phyloP scores from a whole-genome alignment of 2,888 invertebrate genomes.

The Campaea margaritaria region DNA sequence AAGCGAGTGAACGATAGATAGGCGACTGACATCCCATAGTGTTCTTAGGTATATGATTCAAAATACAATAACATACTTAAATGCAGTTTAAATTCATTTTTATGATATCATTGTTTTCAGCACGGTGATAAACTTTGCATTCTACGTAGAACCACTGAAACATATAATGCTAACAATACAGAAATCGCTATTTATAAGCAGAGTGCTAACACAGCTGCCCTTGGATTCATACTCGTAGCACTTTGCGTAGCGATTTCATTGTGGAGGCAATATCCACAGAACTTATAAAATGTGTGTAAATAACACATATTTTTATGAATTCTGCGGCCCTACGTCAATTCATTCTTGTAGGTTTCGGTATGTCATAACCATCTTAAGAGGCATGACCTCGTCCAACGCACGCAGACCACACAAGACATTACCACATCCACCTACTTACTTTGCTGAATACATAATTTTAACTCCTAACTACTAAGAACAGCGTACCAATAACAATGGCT shows the following conservation, averaged over 20 bases:
- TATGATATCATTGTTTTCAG: conserved; percentile 21
- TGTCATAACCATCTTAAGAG: conserved; percentile 19
- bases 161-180: conserved; percentile 29
- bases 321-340: neutral
- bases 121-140: conserved; percentile 12
- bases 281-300: neutral
- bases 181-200: conserved; percentile 31
- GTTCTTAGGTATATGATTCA: conserved; percentile 10
- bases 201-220: conserved; percentile 29
- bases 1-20: conserved; percentile 14
- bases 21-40: neutral
- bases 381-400: conserved; percentile 15
- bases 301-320: conserved; percentile 11
- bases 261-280: neutral
- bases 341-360: conserved; percentile 13
- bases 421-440: conserved; percentile 22
- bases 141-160: conserved; percentile 12
- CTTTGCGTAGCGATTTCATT: conserved; percentile 15
- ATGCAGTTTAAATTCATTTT: conserved; percentile 6
- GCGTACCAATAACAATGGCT: no score
- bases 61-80: conserved; percentile 4
- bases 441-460: conserved; percentile 20
- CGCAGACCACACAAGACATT: conserved; percentile 17
- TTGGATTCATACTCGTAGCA: conserved; percentile 17
- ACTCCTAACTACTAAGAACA: no score